phyloP scores from a whole-genome alignment of 2,888 invertebrate species.

The Macrosiphum euphorbiae region DNA sequence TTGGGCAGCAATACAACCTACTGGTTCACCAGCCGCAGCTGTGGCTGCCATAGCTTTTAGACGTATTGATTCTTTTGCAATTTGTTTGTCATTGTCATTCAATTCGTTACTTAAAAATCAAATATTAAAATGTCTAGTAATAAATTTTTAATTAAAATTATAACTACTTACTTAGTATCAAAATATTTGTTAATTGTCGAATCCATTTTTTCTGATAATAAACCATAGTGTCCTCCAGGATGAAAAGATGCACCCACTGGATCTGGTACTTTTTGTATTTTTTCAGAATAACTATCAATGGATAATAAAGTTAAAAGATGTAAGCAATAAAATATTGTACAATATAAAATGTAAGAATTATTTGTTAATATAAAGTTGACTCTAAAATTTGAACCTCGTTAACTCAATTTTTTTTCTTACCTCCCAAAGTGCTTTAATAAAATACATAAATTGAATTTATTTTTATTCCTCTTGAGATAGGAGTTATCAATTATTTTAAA shows the following conservation, averaged over 20 bases:
- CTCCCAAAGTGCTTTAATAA: no score
- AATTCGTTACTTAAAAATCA: slow-evolving; percentile 41
- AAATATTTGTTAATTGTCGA: slow-evolving; percentile 77
- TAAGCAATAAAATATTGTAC: slow-evolving; percentile 24
- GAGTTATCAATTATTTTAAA: background rate
- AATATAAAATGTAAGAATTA: background rate
- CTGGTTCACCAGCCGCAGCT: slow-evolving; percentile 84
- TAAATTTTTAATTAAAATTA: background rate
- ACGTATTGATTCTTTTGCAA: slow-evolving; percentile 68
- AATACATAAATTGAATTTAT: no score
- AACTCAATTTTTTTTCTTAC: no score
- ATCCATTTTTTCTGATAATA: slow-evolving; percentile 86
- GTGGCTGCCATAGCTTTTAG: slow-evolving; percentile 72
- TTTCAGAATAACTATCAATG: slow-evolving; percentile 46
- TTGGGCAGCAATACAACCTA: slow-evolving; percentile 96
- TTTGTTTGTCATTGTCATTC: slow-evolving; percentile 36
- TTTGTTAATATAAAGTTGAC: background rate
- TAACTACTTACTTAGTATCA: slow-evolving; percentile 70
- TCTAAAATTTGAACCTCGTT: no score
- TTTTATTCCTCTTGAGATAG: no score
- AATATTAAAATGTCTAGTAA: background rate
- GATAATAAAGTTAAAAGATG: slow-evolving; percentile 17
- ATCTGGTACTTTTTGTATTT: slow-evolving; percentile 76
- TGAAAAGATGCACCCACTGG: slow-evolving; percentile 80
- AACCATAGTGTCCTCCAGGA: slow-evolving; percentile 84